Base-by-base conservation (phyloP, 2,888 invertebrate genomes). In the Elgonia sp. region DNA sequence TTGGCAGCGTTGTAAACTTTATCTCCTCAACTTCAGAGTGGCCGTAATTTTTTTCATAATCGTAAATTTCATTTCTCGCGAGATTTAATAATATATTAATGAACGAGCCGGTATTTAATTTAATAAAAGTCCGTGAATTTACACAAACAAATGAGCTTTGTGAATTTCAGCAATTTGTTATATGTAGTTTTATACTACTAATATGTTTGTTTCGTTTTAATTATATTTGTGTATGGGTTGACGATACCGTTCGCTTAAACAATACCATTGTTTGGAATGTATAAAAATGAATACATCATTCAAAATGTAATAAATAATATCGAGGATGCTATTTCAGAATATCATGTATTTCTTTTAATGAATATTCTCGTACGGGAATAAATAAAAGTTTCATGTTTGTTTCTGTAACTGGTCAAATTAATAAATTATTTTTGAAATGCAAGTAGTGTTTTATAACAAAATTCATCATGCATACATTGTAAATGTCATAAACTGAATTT, bases 11-110 rank as follows among this genome's bases (percentile, higher is more conserved):
- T 50, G 50, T 80, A 70, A 80, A 80, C 69, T 72, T 81, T 81
- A 70, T 62, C 72, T 81, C 53, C 81, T 46, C 39, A 50, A 81
- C 65, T 65, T 67, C 81, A 14, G 69, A 50, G 81, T 16, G 60
- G 70, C 53, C 21, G 46, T 72, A 70, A 81, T 72, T 81, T 81
- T 70, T 72, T 80, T 63, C 70, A 81, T 72, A 81, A 72, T 72
- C 63, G 39, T 42, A 65, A 79, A 63, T 57, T 81, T 81, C 20
- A 53, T 72, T 21, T 37, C 62, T 81, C 70, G 37, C 50, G 46
- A 70, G 50, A 69, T 69, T 82, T 21, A 73, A 73, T 82, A 82
- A 65, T 73, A 53, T 82, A 73, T 82, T 73, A 55, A 55, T 42
- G 73, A 82, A 82, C 53, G 72, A 63, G 42, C 42, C 29, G 62